Base-by-base conservation (phyloP, 2,888 invertebrate species). In the Nephrocerus scutellatus region DNA sequence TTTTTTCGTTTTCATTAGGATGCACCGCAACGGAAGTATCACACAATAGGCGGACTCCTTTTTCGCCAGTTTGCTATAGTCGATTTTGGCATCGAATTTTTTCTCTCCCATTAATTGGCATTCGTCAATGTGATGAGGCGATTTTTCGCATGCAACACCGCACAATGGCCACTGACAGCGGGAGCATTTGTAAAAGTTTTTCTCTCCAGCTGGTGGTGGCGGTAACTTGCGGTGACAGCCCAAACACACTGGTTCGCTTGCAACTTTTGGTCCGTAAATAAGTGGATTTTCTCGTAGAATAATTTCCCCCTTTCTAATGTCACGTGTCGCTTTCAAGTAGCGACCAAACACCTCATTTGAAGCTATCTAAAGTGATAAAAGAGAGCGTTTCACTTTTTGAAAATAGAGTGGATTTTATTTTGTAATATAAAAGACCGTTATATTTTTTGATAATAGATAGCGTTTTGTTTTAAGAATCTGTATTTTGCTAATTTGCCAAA, bases 81-180 rank as follows among this genome's bases (percentile, higher is more conserved):
- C 73, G 68, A 80, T 74, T 36, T 68, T 71, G 35, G 76, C 75
- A 51, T 72, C 72, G 43, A 75, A 79, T 46, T 75, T 73, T 30
- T 72, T 73, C 6, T 70, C 69, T 2, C 70, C 61, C 74, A 82
- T 78, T 5, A 77, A 52, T 47, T 71, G 67, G 48, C 83, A 84
- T 60, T 83, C 82, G 1, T 70, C 70, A 45, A 68, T 60, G 50
- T 82, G 82, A 3, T 68, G 52, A 1, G 70, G 60, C 10, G 72
- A 68, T 22, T 66, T 65, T 54, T 79, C 77, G 56, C 84, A 84
- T 20, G 70, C 60, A 1, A 63, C 59, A 3, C 74, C 71, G 52
- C 84, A 84, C 65, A 83, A 62, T 0, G 84, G 84, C 82, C 83
- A 84, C 12, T 73, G 70, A 54, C 84, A 84, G 10, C 67, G 66